phyloP scores from a whole-genome alignment of 23 tunicate genomes.

The Ciona savignyi region DNA sequence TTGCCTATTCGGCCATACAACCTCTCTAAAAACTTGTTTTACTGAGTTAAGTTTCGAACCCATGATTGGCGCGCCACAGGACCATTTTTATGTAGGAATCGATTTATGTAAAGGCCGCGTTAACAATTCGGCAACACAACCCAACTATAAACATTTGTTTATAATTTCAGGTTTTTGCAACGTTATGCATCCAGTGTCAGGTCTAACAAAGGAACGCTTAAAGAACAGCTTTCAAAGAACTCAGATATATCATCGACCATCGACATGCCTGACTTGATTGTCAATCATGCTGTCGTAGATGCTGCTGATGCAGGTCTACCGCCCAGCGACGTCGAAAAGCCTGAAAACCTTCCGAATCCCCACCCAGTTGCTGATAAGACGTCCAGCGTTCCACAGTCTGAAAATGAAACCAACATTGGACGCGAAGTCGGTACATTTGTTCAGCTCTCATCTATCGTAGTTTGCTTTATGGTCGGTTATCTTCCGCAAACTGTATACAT shows the following conservation, averaged over 20 bases:
- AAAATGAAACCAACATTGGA: too few relatives aligned
- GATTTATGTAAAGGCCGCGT: too few relatives aligned
- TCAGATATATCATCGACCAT: not conserved
- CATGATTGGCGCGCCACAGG: too few relatives aligned
- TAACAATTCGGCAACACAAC: too few relatives aligned
- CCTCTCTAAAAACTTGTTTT: too few relatives aligned
- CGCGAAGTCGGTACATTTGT: not conserved
- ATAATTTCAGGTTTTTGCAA: not conserved
- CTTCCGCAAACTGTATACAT: conserved; percentile 29
- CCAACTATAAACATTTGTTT: too few relatives aligned
- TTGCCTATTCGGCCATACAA: too few relatives aligned
- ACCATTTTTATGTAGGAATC: too few relatives aligned
- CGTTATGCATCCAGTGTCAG: not conserved
- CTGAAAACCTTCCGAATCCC: not conserved
- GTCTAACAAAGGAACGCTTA: not conserved
- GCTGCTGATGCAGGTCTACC: not conserved
- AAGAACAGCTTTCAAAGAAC: not conserved
- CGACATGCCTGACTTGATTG: not conserved
- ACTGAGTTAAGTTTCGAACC: too few relatives aligned
- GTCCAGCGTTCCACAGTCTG: too few relatives aligned
- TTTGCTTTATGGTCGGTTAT: conserved; percentile 25
- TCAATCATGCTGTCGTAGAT: not conserved
- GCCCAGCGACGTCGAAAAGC: not conserved
- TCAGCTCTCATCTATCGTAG: conserved; percentile 17
- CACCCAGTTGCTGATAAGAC: not conserved